These are phyloP conservation scores for Hydrophis major DNA, from an alignment of 2,797 vertebrate species.

Conservation along the genomic window DNA sequence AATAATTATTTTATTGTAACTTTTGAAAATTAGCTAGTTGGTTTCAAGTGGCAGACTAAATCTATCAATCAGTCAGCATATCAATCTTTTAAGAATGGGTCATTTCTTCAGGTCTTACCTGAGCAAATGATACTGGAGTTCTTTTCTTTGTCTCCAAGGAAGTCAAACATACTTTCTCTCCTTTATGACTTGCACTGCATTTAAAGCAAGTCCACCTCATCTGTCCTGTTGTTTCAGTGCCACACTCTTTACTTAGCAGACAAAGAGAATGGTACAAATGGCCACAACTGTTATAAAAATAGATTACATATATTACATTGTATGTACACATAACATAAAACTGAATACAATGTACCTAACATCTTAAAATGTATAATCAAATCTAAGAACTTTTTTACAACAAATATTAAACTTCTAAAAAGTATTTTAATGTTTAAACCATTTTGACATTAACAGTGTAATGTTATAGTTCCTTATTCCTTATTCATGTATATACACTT, in stretches of 20 bases:
- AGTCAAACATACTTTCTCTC: conserved; percentile 73
- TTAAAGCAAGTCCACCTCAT: conserved; percentile 91
- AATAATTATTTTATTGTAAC: background rate
- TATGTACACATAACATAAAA: background rate
- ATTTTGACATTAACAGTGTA: background rate
- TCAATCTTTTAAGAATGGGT: background rate
- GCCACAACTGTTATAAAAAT: conserved; percentile 81
- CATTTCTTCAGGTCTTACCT: conserved; percentile 73
- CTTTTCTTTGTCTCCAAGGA: conserved; percentile 69
- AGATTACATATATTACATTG: background rate
- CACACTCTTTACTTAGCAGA: conserved; percentile 85
- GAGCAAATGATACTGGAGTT: conserved; percentile 76
- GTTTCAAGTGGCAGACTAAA: background rate
- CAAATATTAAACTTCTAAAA: background rate
- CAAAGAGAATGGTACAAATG: conserved; percentile 94
- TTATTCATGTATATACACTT: too few species aligned
- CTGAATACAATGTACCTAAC: background rate
- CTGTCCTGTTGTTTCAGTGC: conserved; percentile 66
- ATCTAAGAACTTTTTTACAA: background rate
- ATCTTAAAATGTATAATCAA: background rate
- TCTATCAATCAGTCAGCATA: background rate
- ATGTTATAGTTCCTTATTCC: background rate
- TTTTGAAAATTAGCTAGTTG: background rate
- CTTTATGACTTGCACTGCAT: conserved; percentile 83
- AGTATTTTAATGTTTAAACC: background rate